Conservation (phyloP, 2,113 vertebrate species). For the Myrmecophaga tridactyla region DNA sequence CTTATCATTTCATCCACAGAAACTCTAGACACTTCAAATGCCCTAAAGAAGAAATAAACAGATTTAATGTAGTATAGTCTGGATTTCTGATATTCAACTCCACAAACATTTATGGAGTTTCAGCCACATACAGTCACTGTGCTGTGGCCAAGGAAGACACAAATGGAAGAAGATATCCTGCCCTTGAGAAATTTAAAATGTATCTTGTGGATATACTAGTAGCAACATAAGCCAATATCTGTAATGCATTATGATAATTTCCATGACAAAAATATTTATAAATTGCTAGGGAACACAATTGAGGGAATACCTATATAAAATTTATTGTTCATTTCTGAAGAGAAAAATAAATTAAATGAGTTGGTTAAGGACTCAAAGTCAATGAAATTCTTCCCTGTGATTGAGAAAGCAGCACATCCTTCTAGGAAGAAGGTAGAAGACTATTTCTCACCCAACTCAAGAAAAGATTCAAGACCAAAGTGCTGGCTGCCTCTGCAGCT, state of each 20-base stretch:
- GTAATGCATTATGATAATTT: neutral
- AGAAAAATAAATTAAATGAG: constrained; percentile 26
- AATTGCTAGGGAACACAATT: neutral
- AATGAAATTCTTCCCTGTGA: neutral
- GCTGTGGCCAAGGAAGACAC: neutral
- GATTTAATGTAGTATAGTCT: neutral
- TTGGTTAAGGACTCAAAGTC: constrained; percentile 40
- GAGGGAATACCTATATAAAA: neutral
- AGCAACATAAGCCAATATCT: neutral
- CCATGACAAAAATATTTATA: constrained; percentile 28
- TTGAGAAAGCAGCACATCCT: constrained; percentile 10
- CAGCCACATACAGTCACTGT: neutral
- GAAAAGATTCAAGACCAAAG: constrained; percentile 10
- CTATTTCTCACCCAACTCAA: constrained; percentile 38
- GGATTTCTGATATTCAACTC: neutral
- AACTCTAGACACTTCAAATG: neutral
- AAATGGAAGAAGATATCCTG: neutral
- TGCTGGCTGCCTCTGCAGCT: constrained; percentile 52
- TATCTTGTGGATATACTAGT: neutral
- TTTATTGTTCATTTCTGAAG: constrained; percentile 9
- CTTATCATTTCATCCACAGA: neutral
- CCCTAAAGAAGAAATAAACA: constrained; percentile 10
- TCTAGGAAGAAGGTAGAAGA: constrained; percentile 8
- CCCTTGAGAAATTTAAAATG: constrained; percentile 22
- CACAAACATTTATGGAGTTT: neutral